phyloP scores from a whole-genome alignment of 2,113 vertebrate genomes.

The Grantiella picta region DNA sequence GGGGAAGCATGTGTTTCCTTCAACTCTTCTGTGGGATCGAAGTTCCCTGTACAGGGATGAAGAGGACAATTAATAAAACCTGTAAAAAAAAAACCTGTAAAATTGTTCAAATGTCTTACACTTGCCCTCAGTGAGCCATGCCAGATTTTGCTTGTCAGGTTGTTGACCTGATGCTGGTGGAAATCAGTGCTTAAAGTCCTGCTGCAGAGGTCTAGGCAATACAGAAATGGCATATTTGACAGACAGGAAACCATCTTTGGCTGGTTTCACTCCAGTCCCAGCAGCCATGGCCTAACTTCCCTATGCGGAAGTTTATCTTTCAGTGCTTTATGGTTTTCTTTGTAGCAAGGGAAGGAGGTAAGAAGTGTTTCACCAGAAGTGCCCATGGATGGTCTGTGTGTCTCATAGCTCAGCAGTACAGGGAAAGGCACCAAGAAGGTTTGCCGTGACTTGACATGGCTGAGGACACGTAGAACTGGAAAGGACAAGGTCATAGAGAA shows the following conservation, averaged over 20 bases:
- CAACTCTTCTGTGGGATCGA: background rate
- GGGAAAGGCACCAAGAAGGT: background rate
- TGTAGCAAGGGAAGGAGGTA: background rate
- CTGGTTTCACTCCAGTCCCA: background rate
- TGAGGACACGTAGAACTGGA: background rate
- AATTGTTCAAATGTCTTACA: background rate
- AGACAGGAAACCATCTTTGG: background rate
- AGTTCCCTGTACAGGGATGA: background rate
- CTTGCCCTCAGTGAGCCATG: background rate
- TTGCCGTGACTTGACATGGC: background rate
- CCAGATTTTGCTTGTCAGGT: background rate
- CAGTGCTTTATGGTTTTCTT: background rate
- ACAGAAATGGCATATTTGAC: background rate
- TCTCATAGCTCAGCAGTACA: background rate
- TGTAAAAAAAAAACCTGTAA: background rate
- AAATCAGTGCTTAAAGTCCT: background rate
- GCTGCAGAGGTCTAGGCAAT: background rate
- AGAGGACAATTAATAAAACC: background rate
- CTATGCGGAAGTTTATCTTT: background rate
- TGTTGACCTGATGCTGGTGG: background rate
- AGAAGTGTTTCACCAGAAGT: background rate
- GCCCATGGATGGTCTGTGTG: rapidly evolving
- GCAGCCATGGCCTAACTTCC: background rate
- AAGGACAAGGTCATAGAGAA: background rate
- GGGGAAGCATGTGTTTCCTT: background rate